Evolutionary conservation across 1,140 invertebrate genomes (phyloP), one percentile per base, ranked within the genome.

Genomic region (Danaus plexippus): DNA sequence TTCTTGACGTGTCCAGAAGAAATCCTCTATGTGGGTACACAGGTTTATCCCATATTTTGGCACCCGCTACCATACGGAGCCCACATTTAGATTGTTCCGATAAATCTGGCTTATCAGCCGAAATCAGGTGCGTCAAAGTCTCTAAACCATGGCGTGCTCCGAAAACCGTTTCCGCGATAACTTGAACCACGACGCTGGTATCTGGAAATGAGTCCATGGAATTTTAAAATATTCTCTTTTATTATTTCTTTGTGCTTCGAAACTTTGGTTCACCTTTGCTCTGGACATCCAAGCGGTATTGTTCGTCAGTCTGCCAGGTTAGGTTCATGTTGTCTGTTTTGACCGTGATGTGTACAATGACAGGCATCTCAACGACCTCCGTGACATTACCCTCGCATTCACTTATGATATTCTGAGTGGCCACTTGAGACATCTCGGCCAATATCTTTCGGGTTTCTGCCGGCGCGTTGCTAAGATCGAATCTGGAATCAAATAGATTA

Each of bases 111-210:
- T 67, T 71, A 49, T 81, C 77, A 10, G 88, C 76, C 0, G 89
- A 88, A 1, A 91, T 89, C 51, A 95, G 72, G 67, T 95, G 94
- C 2, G 89, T 89, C 10, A 95, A 77, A 2, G 94, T 94, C 80
- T 95, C 93, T 45, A 95, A 80, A n/a, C 86, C 93, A 69, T 95
- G 92, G 2, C 94, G 88, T 0, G 90, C 92, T 2, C 94, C 94
- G 70, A 90, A 95, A n/a, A 93, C 89, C 0, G 92, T 94, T 9
- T 71, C 68, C 0, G 91, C 90, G 8, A 75, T 74, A 9, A 95
- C 90, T n/a, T 89, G 80, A 3, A 93, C 90, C 11, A 64, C 75
- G 15, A 90, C 70, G 52, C 77, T 72, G 22, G 74, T 77, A 15
- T 76, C 90, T 90, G 69, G 41, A 87, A 67, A 43, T 32, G 22